Conservation (phyloP, 2,113 vertebrate genomes). For the Rhinoderma darwinii region DNA sequence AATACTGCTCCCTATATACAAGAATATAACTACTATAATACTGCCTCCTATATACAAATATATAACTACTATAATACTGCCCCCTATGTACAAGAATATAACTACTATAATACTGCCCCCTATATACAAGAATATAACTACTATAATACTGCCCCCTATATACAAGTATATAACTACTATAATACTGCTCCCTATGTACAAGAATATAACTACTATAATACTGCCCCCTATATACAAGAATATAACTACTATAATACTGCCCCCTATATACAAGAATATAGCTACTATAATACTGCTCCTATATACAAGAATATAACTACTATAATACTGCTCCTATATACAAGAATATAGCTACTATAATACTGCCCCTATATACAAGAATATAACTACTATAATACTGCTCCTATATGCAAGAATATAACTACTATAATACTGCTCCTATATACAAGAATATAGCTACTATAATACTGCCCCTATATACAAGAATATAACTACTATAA, state of each 20-base stretch:
- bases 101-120: not conserved
- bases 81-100: not conserved
- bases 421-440: slow-evolving; percentile 1
- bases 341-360: slow-evolving; percentile 5
- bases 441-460: not conserved
- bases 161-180: too few species aligned
- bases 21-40: too few species aligned
- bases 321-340: not conserved
- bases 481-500: not conserved
- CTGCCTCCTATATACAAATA: too few species aligned
- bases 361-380: slow-evolving; percentile 2
- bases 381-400: slow-evolving; percentile 19
- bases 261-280: too few species aligned
- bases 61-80: too few species aligned
- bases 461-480: not conserved
- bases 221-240: too few species aligned
- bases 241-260: too few species aligned
- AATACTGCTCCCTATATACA: too few species aligned
- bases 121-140: too few species aligned
- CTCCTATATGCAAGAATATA: not conserved
- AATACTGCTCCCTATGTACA: too few species aligned
- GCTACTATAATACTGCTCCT: not conserved
- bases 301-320: slow-evolving; percentile 2
- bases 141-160: too few species aligned
- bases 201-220: too few species aligned